Percentiles rank a stretch among this genome's conserved stretches.
Conservation (phyloP, 2,888 invertebrate species). For the Dicyrtoma fusca region DNA sequence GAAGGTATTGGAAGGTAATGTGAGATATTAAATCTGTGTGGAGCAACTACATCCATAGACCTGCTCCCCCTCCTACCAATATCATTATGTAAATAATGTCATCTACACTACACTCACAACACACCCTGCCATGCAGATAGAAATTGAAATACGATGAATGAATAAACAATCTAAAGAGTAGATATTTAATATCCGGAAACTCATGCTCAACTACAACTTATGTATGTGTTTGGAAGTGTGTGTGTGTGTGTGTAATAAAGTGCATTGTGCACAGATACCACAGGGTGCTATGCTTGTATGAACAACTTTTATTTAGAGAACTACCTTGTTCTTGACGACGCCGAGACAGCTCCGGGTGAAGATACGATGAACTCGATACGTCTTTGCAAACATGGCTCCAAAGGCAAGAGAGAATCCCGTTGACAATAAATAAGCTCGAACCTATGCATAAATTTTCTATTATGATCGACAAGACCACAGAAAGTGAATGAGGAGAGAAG, state of each 20-base stretch:
- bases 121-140: background rate
- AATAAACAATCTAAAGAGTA: background rate
- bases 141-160: background rate
- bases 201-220: background rate
- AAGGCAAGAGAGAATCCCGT: slow-evolving; percentile 90
- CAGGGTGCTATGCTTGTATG: background rate
- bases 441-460: slow-evolving; percentile 63
- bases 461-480: slow-evolving; percentile 4
- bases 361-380: slow-evolving; percentile 87
- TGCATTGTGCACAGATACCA: background rate
- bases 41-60: too few species aligned
- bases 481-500: background rate
- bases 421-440: slow-evolving; percentile 82
- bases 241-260: background rate
- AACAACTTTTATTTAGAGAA: too few species aligned
- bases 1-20: too few species aligned
- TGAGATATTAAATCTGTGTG: too few species aligned
- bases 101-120: too few species aligned
- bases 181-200: slow-evolving; percentile 19
- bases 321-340: slow-evolving; percentile 82
- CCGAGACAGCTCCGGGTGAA: slow-evolving; percentile 81
- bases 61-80: too few species aligned
- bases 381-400: slow-evolving; percentile 94
- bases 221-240: background rate
- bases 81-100: too few species aligned